Percentiles rank a stretch among this genome's conserved stretches.
Evolutionary conservation across 2,113 vertebrate species (phyloP).

Genomic region (Glaucomys volans): DNA sequence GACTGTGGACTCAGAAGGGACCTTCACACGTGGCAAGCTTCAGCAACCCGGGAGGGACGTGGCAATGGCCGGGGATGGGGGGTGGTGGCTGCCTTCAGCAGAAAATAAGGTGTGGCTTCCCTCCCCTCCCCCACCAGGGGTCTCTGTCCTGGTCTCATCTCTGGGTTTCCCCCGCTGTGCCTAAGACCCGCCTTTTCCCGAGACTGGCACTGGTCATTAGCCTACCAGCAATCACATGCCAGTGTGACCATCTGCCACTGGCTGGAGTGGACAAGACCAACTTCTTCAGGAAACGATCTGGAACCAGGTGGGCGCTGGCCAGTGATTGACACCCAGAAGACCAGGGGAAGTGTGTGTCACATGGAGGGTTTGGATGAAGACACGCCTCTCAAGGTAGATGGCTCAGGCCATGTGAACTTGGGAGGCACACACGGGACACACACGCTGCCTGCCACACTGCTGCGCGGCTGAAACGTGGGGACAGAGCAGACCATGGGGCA

Average conservation of each 20-base stretch:
- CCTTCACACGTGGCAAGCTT: neutral
- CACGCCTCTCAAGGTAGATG: neutral
- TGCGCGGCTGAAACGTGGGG: neutral
- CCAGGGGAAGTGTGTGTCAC: neutral
- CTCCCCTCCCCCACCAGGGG: neutral
- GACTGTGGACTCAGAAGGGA: conserved; percentile 43
- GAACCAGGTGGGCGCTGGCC: no score
- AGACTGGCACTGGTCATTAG: neutral
- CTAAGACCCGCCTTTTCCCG: neutral
- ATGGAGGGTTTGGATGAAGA: neutral
- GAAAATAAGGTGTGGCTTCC: neutral
- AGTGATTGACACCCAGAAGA: neutral
- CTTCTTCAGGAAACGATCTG: no score
- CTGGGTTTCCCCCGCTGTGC: neutral
- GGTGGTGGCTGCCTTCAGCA: neutral
- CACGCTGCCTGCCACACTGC: no score
- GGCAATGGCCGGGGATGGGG: neutral
- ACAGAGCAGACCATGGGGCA: rapidly evolving
- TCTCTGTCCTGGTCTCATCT: neutral
- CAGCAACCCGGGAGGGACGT: neutral
- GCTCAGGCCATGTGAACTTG: neutral
- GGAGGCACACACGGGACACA: no score
- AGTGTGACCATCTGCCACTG: neutral
- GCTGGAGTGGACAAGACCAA: neutral
- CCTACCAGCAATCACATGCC: neutral